Evolutionary conservation across 37 sponge, comb jelly and placozoan species (phyloP).

Genomic region (Ephydatia muelleri): DNA sequence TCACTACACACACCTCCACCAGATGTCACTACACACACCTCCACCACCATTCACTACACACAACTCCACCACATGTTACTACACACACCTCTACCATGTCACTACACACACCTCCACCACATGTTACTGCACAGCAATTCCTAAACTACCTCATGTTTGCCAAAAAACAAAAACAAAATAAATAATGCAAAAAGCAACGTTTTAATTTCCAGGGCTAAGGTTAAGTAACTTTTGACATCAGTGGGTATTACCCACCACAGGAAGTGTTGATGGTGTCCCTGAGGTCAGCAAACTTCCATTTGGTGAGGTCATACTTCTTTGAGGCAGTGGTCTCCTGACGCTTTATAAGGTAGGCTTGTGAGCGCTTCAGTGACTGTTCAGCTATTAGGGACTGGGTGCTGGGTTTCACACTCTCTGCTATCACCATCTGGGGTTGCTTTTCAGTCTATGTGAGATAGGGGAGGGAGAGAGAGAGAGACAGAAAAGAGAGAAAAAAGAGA

Average conservation of each 20-base stretch:
- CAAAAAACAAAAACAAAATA: too few species aligned
- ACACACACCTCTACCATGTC: too few species aligned
- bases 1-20: too few species aligned
- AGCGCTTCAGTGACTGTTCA: constrained; percentile 46
- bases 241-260: constrained; percentile 57
- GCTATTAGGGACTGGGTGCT: constrained; percentile 56
- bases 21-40: too few species aligned
- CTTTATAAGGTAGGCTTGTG: constrained; percentile 10
- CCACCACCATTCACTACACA: too few species aligned
- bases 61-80: too few species aligned
- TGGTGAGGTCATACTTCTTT: constrained; percentile 79
- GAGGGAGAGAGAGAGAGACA: background rate
- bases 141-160: too few species aligned
- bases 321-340: constrained; percentile 48
- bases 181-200: too few species aligned
- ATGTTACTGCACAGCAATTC: too few species aligned
- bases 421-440: constrained; percentile 44
- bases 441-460: constrained; percentile 28
- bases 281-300: constrained; percentile 95
- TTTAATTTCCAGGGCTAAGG: too few species aligned
- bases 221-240: background rate
- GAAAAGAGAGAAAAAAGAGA: background rate
- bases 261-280: constrained; percentile 96
- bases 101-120: too few species aligned
- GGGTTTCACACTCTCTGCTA: constrained; percentile 30